A percentile compares a stretch with the other conserved stretches of the same genome.
Conservation (phyloP, 2,797 vertebrate species). For the Sebastes ruberrimus region DNA sequence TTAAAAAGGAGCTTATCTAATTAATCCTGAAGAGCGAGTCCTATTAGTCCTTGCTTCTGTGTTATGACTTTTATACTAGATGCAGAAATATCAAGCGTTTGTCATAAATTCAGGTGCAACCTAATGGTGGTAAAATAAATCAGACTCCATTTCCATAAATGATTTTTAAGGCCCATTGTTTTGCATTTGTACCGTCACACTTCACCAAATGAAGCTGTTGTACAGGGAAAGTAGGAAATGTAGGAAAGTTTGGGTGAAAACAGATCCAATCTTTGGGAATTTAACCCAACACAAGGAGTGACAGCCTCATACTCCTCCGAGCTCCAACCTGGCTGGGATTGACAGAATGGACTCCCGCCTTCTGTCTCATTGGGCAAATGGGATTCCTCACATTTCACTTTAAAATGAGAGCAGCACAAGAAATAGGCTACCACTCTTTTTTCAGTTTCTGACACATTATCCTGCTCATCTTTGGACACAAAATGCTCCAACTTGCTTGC, state of each 20-base stretch:
- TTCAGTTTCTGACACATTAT: not conserved
- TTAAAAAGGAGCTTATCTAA: constrained; percentile 31
- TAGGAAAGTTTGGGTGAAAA: not conserved
- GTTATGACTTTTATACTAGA: constrained; percentile 1
- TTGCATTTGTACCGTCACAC: not conserved
- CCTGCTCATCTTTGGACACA: not conserved
- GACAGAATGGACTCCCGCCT: not conserved
- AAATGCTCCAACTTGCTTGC: not conserved
- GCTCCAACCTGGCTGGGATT: not conserved
- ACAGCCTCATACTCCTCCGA: not conserved
- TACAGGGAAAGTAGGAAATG: no score
- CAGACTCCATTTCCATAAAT: not conserved
- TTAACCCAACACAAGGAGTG: not conserved
- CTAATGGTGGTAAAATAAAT: not conserved
- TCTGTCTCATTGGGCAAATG: not conserved
- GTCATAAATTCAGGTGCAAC: constrained; percentile 1
- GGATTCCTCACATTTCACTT: not conserved
- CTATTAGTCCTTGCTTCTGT: constrained; percentile 22
- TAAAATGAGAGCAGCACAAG: not conserved
- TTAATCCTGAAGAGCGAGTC: constrained; percentile 25
- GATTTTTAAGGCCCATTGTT: not conserved
- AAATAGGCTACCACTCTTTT: not conserved
- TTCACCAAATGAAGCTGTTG: not conserved
- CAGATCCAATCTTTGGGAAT: not conserved
- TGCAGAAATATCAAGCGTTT: not conserved